A percentile compares a stretch with the other conserved stretches of the same genome.
Evolutionary conservation across 2,113 vertebrate genomes (phyloP).

Genomic region (Chinchilla lanigera): DNA sequence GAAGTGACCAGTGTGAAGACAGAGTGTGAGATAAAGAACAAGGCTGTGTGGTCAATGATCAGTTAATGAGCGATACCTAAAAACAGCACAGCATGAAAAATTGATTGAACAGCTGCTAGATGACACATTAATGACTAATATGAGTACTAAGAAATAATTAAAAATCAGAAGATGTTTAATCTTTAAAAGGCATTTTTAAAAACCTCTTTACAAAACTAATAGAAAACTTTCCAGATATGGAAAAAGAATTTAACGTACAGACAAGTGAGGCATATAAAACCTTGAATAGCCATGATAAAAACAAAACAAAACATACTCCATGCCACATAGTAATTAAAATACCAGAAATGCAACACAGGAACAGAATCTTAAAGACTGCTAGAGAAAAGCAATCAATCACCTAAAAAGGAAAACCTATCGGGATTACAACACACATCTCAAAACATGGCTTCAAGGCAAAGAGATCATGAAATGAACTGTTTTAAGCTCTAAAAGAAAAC

Average conservation of each 20-base stretch:
- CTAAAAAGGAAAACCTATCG: neutral
- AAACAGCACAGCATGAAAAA: neutral
- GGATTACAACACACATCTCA: neutral
- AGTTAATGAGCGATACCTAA: neutral
- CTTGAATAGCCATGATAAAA: neutral
- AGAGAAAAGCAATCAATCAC: neutral
- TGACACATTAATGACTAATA: neutral
- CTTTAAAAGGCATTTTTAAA: neutral
- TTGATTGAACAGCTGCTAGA: neutral
- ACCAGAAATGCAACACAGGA: neutral
- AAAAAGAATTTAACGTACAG: neutral
- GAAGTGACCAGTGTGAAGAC: neutral
- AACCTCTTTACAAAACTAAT: neutral
- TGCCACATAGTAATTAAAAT: neutral
- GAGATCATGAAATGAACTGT: neutral
- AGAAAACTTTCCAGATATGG: neutral
- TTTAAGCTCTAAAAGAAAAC: neutral
- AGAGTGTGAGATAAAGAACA: neutral
- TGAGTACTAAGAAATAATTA: neutral
- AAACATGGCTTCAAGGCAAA: neutral
- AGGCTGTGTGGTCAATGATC: neutral
- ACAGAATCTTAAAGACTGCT: neutral
- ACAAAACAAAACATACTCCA: neutral
- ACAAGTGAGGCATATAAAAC: neutral
- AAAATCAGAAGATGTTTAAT: neutral